Evolutionary conservation across 2,113 vertebrate species (phyloP).

Genomic region (Pogona vitticeps): DNA sequence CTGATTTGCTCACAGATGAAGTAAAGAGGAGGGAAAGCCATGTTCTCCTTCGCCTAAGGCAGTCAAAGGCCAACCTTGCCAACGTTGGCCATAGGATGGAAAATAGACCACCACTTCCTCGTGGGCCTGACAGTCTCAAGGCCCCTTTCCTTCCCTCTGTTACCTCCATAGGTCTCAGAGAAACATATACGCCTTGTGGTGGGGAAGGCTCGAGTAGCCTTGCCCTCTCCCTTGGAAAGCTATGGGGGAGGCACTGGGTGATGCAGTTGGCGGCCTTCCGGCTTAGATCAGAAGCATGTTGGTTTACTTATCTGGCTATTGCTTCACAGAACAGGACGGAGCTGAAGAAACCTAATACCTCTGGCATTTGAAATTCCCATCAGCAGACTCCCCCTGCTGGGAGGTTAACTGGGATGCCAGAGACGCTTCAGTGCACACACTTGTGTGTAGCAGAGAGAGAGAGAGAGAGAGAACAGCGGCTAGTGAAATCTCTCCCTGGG

Average conservation of each 20-base stretch:
- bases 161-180: background rate
- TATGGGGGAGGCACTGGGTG: background rate
- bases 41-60: background rate
- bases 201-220: background rate
- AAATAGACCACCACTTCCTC: background rate
- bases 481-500: background rate
- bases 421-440: background rate
- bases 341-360: constrained; percentile 8
- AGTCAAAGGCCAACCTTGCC: background rate
- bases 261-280: background rate
- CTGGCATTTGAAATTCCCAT: constrained; percentile 14
- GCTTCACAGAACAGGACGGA: constrained; percentile 8
- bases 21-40: background rate
- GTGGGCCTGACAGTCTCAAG: background rate
- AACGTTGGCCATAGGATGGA: background rate
- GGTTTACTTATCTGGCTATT: constrained; percentile 19
- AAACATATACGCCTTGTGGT: background rate
- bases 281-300: background rate
- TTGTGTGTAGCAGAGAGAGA: no score
- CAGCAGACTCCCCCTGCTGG: constrained; percentile 2
- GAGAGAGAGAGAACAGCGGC: no score
- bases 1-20: background rate
- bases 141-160: background rate
- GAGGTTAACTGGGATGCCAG: background rate
- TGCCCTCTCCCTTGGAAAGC: no score